Conservation (phyloP, 2,888 invertebrate genomes). For the Antheraea yamamai region DNA sequence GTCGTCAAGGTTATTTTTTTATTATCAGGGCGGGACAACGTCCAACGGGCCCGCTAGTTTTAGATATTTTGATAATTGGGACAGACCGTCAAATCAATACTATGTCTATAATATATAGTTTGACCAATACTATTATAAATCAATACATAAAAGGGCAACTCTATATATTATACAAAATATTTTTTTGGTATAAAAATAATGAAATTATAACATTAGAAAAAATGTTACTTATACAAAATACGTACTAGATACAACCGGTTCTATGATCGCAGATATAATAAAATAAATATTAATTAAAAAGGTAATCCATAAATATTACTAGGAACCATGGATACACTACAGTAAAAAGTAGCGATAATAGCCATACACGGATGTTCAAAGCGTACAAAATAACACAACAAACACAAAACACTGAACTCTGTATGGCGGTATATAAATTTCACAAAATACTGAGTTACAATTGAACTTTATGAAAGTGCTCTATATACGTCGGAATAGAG, state of each 20-base stretch:
- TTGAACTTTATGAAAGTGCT: constrained; percentile 19
- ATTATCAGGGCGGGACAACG: too few relatives aligned
- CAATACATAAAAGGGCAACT: too few relatives aligned
- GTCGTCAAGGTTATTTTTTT: too few relatives aligned
- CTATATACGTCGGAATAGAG: constrained; percentile 30
- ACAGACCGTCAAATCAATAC: too few relatives aligned
- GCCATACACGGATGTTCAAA: constrained; percentile 71
- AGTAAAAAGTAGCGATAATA: constrained; percentile 72
- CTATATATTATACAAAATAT: too few relatives aligned
- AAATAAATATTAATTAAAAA: background rate
- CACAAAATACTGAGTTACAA: constrained; percentile 32
- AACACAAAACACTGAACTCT: constrained; percentile 59
- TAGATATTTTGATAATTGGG: too few relatives aligned
- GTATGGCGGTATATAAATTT: constrained; percentile 56
- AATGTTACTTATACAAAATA: too few relatives aligned
- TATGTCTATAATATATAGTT: too few relatives aligned
- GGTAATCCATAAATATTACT: background rate
- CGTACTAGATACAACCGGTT: background rate
- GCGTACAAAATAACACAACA: constrained; percentile 78
- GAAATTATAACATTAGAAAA: too few relatives aligned
- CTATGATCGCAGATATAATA: background rate
- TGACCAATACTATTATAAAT: too few relatives aligned
- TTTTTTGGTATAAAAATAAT: too few relatives aligned
- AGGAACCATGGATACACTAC: constrained; percentile 49
- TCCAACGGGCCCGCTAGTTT: too few relatives aligned